These are phyloP conservation scores for Belgica antarctica DNA, from an alignment of 2,888 invertebrate genomes.

Conservation along the genomic window DNA sequence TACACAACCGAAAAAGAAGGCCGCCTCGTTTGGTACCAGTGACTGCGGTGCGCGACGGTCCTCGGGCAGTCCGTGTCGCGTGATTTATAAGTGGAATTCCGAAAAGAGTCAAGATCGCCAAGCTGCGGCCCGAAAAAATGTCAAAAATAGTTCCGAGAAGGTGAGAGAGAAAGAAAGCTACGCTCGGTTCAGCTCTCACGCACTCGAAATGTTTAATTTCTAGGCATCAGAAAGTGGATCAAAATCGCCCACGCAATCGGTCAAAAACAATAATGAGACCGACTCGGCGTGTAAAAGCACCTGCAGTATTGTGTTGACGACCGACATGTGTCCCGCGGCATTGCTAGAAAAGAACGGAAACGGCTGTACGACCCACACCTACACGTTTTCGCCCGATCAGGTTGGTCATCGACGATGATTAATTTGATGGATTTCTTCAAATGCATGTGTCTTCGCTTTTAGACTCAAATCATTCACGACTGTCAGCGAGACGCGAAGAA, in stretches of 20 bases:
- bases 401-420: not conserved
- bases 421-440: not conserved
- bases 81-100: conserved; percentile 57
- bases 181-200: not conserved
- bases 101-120: conserved; percentile 23
- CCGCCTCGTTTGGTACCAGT: not conserved
- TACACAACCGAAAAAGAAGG: conserved; percentile 54
- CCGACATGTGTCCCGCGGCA: conserved; percentile 47
- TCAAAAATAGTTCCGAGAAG: conserved; percentile 10
- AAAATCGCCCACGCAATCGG: not conserved
- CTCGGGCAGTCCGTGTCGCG: conserved; percentile 51
- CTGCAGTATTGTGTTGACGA: conserved; percentile 64
- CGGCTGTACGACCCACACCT: conserved; percentile 32
- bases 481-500: conserved; percentile 45
- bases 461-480: conserved; percentile 7
- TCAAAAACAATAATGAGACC: not conserved
- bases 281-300: conserved; percentile 60
- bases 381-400: conserved; percentile 40
- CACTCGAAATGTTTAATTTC: no score
- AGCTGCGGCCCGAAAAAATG: no score
- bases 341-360: not conserved
- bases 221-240: conserved; percentile 34
- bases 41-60: conserved; percentile 21
- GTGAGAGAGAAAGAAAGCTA: not conserved
- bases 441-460: not conserved